Conservation (phyloP, 2,797 vertebrate species). For the Ceyx erithaca region DNA sequence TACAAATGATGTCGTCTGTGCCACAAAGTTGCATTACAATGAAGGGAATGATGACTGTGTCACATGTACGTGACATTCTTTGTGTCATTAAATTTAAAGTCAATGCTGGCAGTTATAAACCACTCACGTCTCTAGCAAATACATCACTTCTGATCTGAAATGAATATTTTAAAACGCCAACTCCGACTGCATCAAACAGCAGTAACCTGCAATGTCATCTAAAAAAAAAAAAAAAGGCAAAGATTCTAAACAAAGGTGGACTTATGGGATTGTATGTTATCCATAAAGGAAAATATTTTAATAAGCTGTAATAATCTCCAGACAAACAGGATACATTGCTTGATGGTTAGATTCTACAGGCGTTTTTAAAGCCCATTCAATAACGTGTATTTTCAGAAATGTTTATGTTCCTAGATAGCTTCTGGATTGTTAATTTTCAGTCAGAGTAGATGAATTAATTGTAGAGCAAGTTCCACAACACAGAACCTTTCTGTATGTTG, state of each 20-base stretch:
- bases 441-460: constrained; percentile 11
- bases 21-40: constrained; percentile 76
- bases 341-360: neutral
- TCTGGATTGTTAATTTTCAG: constrained; percentile 20
- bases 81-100: constrained; percentile 76
- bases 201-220: constrained; percentile 60
- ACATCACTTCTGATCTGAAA: constrained; percentile 72
- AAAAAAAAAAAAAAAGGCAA: neutral
- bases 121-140: constrained; percentile 69
- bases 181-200: constrained; percentile 58
- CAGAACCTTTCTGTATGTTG: constrained; percentile 2
- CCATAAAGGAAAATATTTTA: neutral
- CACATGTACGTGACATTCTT: constrained; percentile 75
- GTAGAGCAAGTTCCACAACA: neutral
- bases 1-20: constrained; percentile 71
- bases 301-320: neutral
- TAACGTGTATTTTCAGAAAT: neutral
- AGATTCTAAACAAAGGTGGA: constrained; percentile 44
- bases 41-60: constrained; percentile 76
- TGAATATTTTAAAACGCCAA: constrained; percentile 71
- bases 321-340: neutral
- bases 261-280: neutral
- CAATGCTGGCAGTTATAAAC: constrained; percentile 72
- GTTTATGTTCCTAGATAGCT: neutral
- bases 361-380: neutral